phyloP scores from a whole-genome alignment of 2,888 invertebrate genomes.

The Plagiodera versicolora region DNA sequence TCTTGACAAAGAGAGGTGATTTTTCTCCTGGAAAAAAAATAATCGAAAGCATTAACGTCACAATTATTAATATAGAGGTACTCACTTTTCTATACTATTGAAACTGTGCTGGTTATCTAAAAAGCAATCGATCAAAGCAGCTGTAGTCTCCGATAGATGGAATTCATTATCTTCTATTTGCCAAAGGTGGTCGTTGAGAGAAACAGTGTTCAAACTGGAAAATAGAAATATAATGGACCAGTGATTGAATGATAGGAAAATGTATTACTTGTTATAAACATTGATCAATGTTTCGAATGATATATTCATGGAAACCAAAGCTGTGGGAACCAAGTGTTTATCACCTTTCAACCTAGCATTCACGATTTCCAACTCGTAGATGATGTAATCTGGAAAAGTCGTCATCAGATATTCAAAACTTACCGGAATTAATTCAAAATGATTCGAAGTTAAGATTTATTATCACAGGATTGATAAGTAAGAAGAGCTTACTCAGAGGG shows the following conservation, averaged over 20 bases:
- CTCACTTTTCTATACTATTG: constrained; percentile 56
- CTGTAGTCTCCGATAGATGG: constrained; percentile 79
- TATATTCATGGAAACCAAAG: constrained; percentile 76
- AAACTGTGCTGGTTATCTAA: constrained; percentile 65
- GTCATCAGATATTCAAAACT: too few relatives aligned
- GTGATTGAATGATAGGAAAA: not conserved
- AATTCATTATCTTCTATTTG: constrained; percentile 81
- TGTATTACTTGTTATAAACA: constrained; percentile 73
- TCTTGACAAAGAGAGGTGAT: constrained; percentile 73
- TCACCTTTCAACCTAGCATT: constrained; percentile 73
- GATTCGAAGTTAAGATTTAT: too few relatives aligned
- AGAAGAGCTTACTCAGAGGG: constrained; percentile 78
- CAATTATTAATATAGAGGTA: constrained; percentile 10
- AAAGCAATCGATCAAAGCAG: constrained; percentile 70
- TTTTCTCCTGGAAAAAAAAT: constrained; percentile 61
- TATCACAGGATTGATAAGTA: too few relatives aligned
- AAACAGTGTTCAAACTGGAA: constrained; percentile 69
- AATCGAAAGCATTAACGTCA: constrained; percentile 5
- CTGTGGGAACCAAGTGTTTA: constrained; percentile 74
- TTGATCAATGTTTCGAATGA: constrained; percentile 77
- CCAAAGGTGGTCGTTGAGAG: constrained; percentile 79
- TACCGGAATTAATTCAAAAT: too few relatives aligned
- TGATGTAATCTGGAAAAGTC: constrained; percentile 71
- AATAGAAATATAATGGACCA: constrained; percentile 8
- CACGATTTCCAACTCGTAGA: constrained; percentile 76